These are phyloP conservation scores for Limenitis camilla DNA, from an alignment of 2,888 invertebrate species.

Conservation along the genomic window DNA sequence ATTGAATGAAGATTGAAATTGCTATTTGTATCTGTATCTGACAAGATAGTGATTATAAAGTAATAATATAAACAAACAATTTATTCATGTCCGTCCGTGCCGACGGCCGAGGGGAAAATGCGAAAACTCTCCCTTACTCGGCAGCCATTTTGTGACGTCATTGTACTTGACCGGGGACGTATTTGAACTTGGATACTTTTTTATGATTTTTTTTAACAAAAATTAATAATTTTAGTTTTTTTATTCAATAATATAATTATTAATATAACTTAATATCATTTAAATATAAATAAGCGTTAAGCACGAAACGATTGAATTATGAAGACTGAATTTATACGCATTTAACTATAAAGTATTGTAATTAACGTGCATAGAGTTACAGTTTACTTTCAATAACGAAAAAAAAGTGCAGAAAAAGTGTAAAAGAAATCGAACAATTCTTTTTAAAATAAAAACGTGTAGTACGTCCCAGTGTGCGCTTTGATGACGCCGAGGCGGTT, in stretches of 20 bases:
- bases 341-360: not conserved
- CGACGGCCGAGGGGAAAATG: constrained; percentile 61
- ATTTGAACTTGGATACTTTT: constrained; percentile 31
- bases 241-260: too few relatives aligned
- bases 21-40: too few relatives aligned
- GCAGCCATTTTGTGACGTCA: constrained; percentile 72
- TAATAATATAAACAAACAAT: not conserved
- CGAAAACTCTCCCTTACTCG: constrained; percentile 61
- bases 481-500: constrained; percentile 44
- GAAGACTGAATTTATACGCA: not conserved
- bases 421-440: constrained; percentile 45
- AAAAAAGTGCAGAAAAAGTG: constrained; percentile 39
- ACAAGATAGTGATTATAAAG: not conserved
- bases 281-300: too few relatives aligned
- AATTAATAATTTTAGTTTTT: not conserved
- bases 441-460: constrained; percentile 60
- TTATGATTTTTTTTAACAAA: constrained; percentile 3
- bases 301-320: not conserved
- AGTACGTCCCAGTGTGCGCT: constrained; percentile 67
- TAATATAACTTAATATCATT: too few relatives aligned
- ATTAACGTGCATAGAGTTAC: constrained; percentile 40
- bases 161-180: constrained; percentile 42
- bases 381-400: constrained; percentile 33
- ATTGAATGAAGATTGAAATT: too few relatives aligned
- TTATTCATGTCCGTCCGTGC: constrained; percentile 32